phyloP scores from a whole-genome alignment of 2,113 vertebrate species.

The Daubentonia madagascariensis region DNA sequence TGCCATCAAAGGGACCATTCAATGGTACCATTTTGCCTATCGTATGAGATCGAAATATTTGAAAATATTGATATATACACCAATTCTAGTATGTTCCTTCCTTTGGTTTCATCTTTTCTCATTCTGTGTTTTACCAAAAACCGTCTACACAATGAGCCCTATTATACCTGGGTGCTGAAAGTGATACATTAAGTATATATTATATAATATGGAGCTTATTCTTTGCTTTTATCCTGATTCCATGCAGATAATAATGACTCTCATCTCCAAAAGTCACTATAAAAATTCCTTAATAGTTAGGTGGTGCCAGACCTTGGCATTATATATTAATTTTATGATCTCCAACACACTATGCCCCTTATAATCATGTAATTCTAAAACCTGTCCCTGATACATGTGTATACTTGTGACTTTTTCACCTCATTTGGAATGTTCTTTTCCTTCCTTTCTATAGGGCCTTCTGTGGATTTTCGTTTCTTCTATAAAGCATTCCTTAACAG shows the following conservation, averaged over 20 bases:
- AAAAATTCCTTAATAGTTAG: background rate
- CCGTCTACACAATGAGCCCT: background rate
- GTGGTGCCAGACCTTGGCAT: background rate
- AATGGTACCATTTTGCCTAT: background rate
- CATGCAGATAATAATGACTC: background rate
- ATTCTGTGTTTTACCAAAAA: background rate
- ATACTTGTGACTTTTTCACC: background rate
- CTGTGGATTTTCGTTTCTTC: background rate
- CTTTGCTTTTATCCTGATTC: background rate
- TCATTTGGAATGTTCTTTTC: background rate
- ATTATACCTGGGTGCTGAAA: background rate
- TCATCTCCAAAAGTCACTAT: background rate
- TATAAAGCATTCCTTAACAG: background rate
- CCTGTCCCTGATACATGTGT: fast-evolving
- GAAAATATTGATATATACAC: background rate
- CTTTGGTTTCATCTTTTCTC: background rate
- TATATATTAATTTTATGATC: background rate
- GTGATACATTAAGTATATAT: background rate
- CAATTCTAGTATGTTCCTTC: background rate
- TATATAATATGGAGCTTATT: background rate
- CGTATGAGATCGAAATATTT: background rate
- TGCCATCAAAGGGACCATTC: background rate
- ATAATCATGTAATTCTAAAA: background rate
- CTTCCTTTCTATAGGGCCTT: background rate
- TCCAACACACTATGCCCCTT: background rate